phyloP scores from a whole-genome alignment of 2,113 vertebrate species.

The Scolopax mira region DNA sequence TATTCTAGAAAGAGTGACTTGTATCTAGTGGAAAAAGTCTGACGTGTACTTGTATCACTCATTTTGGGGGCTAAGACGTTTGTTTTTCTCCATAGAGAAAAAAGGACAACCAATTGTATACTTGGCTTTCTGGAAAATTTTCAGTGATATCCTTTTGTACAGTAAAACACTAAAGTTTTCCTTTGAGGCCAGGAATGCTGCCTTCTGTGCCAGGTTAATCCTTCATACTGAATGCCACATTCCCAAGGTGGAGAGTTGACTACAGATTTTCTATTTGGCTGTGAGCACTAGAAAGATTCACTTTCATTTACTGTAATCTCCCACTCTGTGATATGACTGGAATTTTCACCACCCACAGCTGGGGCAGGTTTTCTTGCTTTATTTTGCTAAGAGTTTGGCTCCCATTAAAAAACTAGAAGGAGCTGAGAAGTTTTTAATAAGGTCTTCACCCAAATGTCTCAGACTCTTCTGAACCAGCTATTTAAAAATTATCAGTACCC shows the following conservation, averaged over 20 bases:
- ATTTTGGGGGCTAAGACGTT: not conserved
- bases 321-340: not conserved
- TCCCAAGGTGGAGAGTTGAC: not conserved
- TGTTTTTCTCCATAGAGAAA: not conserved
- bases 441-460: not conserved
- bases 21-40: not conserved
- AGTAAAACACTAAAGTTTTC: not conserved
- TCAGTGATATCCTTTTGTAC: not conserved
- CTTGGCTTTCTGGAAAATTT: not conserved
- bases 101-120: not conserved
- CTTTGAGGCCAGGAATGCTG: not conserved
- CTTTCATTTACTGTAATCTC: not conserved
- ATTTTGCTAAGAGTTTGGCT: not conserved
- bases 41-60: not conserved
- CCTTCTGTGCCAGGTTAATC: not conserved
- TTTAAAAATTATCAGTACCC: not conserved
- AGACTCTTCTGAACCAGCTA: not conserved
- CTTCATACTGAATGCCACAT: not conserved
- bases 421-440: not conserved
- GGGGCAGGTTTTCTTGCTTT: not conserved
- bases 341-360: slow-evolving; percentile 7
- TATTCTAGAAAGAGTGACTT: fast-evolving
- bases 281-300: not conserved
- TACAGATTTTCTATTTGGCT: not conserved
- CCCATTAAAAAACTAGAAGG: not conserved